Conservation (phyloP, 1,140 invertebrate genomes). For the Formica selysi region DNA sequence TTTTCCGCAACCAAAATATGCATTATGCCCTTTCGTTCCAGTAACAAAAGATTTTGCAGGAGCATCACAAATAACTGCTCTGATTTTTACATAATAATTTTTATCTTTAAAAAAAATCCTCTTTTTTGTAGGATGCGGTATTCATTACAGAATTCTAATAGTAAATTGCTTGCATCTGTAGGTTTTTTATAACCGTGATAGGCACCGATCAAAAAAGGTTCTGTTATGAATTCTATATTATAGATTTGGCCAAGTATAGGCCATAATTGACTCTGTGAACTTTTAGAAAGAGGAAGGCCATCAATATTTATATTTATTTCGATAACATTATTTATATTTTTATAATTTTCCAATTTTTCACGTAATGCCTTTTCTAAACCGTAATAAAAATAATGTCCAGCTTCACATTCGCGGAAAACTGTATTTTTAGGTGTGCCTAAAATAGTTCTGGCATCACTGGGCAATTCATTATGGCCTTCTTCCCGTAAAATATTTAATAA, state of each 20-base stretch:
- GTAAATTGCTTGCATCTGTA: background rate
- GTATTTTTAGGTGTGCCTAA: too few relatives aligned
- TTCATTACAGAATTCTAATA: slow-evolving; percentile 1
- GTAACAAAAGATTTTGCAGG: slow-evolving; percentile 4
- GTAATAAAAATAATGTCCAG: too few relatives aligned
- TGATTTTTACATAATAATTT: background rate
- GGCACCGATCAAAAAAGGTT: background rate
- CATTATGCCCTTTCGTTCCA: background rate
- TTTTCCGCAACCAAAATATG: background rate
- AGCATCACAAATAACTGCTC: background rate
- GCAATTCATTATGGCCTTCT: too few relatives aligned
- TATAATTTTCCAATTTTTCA: too few relatives aligned
- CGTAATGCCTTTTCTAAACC: too few relatives aligned
- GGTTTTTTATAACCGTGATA: slow-evolving; percentile 7
- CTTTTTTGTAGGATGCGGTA: background rate
- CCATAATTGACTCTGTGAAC: background rate
- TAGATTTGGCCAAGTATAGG: background rate
- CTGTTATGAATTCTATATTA: background rate
- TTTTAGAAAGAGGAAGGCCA: background rate
- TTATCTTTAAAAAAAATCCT: background rate
- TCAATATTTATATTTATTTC: too few relatives aligned
- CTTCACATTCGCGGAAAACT: too few relatives aligned
- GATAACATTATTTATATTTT: too few relatives aligned
- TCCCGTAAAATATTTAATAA: too few relatives aligned
- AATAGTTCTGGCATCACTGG: too few relatives aligned